Percentiles rank a stretch among this genome's conserved stretches.
phyloP scores from a whole-genome alignment of 2,113 vertebrate genomes.

The Axis porcinus region DNA sequence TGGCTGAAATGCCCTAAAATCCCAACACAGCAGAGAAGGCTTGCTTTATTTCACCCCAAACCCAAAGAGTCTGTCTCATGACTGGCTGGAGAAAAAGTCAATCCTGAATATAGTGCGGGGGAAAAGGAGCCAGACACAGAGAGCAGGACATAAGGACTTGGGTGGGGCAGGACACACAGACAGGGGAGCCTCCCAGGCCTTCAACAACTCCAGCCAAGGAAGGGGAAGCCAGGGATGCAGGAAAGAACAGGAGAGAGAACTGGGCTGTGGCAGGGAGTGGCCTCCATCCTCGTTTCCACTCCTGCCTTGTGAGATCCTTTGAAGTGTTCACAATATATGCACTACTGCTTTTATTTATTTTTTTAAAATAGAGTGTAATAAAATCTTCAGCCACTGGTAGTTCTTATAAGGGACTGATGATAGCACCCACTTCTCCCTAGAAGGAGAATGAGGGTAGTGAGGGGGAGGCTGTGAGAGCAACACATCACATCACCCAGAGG shows the following conservation, averaged over 20 bases:
- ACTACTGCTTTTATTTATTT: not conserved
- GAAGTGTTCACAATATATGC: not conserved
- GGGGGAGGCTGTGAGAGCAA: not conserved
- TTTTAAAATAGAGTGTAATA: not conserved
- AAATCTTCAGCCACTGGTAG: not conserved
- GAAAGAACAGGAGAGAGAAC: not conserved
- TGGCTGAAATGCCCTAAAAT: not conserved
- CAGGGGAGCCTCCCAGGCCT: not conserved
- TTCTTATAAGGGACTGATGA: not conserved
- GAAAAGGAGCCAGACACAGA: not conserved
- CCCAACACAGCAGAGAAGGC: not conserved
- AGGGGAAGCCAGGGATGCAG: not conserved
- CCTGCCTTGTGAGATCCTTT: not conserved
- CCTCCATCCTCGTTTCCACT: not conserved
- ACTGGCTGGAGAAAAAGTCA: not conserved
- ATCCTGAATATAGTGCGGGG: rapidly evolving
- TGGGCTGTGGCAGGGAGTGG: too few relatives aligned
- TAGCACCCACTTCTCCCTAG: not conserved
- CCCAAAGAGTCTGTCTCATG: not conserved
- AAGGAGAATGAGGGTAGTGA: not conserved
- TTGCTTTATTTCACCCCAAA: not conserved
- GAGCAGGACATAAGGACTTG: rapidly evolving
- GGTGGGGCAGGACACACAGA: too few relatives aligned
- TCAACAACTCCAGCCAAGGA: not conserved
- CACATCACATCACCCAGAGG: not conserved